A percentile compares a stretch with the other conserved stretches of the same genome.
Conservation (phyloP, 2,888 invertebrate species). For the Bimastos eiseni region DNA sequence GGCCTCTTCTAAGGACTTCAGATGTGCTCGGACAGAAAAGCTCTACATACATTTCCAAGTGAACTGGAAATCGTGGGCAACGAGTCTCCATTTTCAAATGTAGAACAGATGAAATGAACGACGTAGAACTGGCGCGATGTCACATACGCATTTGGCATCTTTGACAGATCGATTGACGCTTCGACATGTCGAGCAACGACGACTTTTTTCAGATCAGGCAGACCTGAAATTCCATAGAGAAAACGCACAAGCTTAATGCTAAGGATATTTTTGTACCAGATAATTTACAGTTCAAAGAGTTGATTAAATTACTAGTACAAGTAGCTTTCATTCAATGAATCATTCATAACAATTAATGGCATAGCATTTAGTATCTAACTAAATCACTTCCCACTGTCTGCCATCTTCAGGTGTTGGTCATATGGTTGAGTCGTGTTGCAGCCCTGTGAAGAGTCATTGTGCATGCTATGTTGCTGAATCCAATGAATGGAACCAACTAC, state of each 20-base stretch:
- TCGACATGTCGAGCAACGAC: constrained; percentile 58
- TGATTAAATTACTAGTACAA: background rate
- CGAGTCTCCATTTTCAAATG: background rate
- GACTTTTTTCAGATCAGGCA: constrained; percentile 58
- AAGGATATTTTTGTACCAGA: too few relatives aligned
- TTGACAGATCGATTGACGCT: constrained; percentile 46
- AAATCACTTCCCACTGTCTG: too few relatives aligned
- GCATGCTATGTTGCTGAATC: too few relatives aligned
- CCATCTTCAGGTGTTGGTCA: too few relatives aligned
- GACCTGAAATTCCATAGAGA: constrained; percentile 53
- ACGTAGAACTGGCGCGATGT: background rate
- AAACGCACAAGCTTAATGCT: too few relatives aligned
- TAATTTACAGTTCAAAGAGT: too few relatives aligned
- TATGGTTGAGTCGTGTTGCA: too few relatives aligned
- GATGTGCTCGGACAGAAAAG: background rate
- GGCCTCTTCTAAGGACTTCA: background rate
- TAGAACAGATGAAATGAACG: background rate
- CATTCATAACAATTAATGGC: background rate
- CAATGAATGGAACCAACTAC: too few relatives aligned
- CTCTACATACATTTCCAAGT: background rate
- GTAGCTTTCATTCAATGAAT: background rate
- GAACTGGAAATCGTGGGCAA: background rate
- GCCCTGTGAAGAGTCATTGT: too few relatives aligned
- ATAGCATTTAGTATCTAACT: too few relatives aligned
- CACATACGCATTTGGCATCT: constrained; percentile 52